phyloP scores from a whole-genome alignment of 2,113 vertebrate genomes.

The Apteryx owenii region DNA sequence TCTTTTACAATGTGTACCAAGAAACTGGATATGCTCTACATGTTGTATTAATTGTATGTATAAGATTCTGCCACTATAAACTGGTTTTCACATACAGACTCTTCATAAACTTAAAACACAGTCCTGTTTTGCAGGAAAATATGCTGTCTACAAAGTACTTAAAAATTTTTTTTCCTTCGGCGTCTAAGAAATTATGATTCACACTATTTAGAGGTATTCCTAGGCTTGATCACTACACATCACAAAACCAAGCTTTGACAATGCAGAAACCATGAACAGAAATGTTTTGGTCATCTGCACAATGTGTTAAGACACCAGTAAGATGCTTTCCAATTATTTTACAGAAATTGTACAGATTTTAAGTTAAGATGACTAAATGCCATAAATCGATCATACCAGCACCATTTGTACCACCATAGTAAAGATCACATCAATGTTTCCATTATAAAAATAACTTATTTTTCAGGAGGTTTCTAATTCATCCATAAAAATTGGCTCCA shows the following conservation, averaged over 20 bases:
- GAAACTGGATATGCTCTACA: slow-evolving; percentile 53
- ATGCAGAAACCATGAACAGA: slow-evolving; percentile 22
- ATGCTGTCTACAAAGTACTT: background rate
- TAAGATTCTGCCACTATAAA: slow-evolving; percentile 13
- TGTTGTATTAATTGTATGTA: slow-evolving; percentile 21
- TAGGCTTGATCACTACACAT: background rate
- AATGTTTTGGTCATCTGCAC: slow-evolving; percentile 14
- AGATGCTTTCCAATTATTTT: slow-evolving; percentile 33
- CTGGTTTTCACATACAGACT: background rate
- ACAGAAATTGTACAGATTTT: slow-evolving; percentile 27
- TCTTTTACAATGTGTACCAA: slow-evolving; percentile 18
- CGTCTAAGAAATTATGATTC: background rate
- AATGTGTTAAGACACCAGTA: slow-evolving; percentile 45
- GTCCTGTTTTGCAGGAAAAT: slow-evolving; percentile 29
- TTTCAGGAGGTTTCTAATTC: slow-evolving; percentile 55
- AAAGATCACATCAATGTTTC: slow-evolving; percentile 67
- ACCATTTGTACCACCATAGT: slow-evolving; percentile 41
- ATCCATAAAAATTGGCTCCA: slow-evolving; percentile 62
- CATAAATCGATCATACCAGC: slow-evolving; percentile 45
- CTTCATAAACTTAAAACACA: slow-evolving; percentile 13
- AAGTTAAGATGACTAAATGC: slow-evolving; percentile 19
- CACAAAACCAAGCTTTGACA: background rate
- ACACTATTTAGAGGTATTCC: background rate
- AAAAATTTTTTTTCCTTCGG: background rate
- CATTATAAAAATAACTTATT: slow-evolving; percentile 17